Conservation (phyloP, 1,140 invertebrate species). For the Scaptomyza pallida region DNA sequence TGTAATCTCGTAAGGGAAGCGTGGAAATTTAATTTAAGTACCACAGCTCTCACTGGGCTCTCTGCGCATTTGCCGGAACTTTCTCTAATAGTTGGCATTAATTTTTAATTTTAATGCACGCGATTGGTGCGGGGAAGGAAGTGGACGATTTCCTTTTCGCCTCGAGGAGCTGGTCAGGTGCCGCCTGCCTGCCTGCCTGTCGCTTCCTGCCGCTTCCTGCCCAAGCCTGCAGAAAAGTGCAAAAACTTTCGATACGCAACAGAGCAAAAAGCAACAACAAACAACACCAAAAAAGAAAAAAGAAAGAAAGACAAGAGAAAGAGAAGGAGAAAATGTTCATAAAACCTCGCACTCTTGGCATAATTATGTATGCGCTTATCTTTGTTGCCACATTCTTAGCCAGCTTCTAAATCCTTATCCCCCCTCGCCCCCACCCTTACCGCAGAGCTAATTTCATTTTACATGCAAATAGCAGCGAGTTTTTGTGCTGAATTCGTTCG, state of each 20-base stretch:
- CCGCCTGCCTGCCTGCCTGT: too few species aligned
- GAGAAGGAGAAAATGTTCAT: background rate
- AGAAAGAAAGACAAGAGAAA: conserved; percentile 4
- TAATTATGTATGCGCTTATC: conserved; percentile 78
- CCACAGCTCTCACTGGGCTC: conserved; percentile 13
- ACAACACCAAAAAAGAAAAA: conserved; percentile 33
- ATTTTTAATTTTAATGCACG: conserved; percentile 64
- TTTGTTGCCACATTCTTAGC: conserved; percentile 45
- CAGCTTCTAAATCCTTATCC: background rate
- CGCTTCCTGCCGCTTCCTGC: background rate
- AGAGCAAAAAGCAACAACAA: background rate
- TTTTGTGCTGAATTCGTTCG: conserved; percentile 53
- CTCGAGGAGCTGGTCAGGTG: conserved; percentile 1
- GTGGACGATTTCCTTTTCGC: conserved; percentile 26
- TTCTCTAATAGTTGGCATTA: conserved; percentile 48
- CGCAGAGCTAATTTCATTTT: conserved; percentile 64
- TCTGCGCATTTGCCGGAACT: conserved; percentile 26
- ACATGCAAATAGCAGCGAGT: conserved; percentile 69
- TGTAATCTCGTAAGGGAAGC: conserved; percentile 12
- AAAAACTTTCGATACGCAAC: conserved; percentile 12
- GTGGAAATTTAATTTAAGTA: conserved; percentile 48
- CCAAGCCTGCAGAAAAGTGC: conserved; percentile 22
- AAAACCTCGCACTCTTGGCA: conserved; percentile 32
- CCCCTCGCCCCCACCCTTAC: too few species aligned
- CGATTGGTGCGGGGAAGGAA: background rate